Conservation (phyloP, 1,140 invertebrate genomes). For the Brachionus koreanus region DNA sequence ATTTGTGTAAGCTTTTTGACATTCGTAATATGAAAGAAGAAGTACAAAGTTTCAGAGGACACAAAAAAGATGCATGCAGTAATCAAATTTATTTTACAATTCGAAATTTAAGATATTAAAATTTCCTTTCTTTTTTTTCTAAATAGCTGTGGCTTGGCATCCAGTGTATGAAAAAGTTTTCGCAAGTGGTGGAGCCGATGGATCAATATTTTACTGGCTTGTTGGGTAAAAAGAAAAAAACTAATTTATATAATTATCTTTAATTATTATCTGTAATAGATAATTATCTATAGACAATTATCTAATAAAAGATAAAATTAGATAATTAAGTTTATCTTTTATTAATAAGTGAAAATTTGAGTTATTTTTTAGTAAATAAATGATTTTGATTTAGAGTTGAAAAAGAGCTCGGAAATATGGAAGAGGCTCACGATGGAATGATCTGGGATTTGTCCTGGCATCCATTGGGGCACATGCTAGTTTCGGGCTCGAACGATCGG, state of each 20-base stretch:
- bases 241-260: neutral
- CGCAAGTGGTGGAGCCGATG: constrained; percentile 92
- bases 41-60: constrained; percentile 90
- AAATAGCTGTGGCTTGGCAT: constrained; percentile 83
- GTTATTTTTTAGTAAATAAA: neutral
- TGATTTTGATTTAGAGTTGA: constrained; percentile 70
- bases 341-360: no score
- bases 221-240: constrained; percentile 70
- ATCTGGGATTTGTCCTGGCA: constrained; percentile 99
- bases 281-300: neutral
- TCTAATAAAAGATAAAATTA: neutral
- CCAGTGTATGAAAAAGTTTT: constrained; percentile 92
- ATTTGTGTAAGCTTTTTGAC: constrained; percentile 95
- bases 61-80: constrained; percentile 96
- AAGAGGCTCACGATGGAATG: constrained; percentile 96
- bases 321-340: neutral
- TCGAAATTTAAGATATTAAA: neutral
- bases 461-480: constrained; percentile 94
- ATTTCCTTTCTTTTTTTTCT: neutral
- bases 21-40: constrained; percentile 86
- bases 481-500: constrained; percentile 95
- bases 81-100: constrained; percentile 45
- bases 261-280: neutral
- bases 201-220: constrained; percentile 95
- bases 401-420: constrained; percentile 94